Evolutionary conservation across 2,797 vertebrate genomes (phyloP).

Genomic region (Novumbra hubbsi): DNA sequence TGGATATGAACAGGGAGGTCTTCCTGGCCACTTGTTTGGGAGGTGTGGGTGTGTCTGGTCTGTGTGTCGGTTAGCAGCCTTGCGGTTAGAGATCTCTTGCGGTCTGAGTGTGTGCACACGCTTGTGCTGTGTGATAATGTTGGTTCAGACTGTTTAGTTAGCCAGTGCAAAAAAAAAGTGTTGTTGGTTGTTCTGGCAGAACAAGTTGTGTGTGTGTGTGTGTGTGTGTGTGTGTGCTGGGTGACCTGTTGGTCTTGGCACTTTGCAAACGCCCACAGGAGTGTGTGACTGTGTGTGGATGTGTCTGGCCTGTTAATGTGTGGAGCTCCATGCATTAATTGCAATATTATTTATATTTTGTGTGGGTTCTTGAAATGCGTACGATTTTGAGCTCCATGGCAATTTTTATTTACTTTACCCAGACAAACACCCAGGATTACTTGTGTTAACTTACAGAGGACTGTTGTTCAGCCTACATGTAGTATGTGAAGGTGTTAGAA

Average conservation of each 20-base stretch:
- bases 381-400: no score
- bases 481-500: conserved; percentile 5
- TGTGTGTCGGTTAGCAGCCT: conserved; percentile 6
- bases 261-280: neutral
- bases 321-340: no score
- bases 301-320: neutral
- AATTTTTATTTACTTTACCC: neutral
- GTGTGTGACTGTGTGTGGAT: neutral
- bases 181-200: conserved; percentile 1
- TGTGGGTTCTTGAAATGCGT: no score
- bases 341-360: no score
- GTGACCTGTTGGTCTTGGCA: neutral
- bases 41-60: conserved; percentile 5
- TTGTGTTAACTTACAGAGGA: conserved; percentile 43
- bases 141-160: conserved; percentile 3
- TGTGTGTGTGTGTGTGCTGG: neutral
- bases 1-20: neutral
- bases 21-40: neutral
- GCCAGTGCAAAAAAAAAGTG: neutral
- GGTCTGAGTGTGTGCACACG: neutral
- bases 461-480: conserved; percentile 22
- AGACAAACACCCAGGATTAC: conserved; percentile 32
- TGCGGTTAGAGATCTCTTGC: conserved; percentile 43
- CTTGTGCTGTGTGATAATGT: neutral
- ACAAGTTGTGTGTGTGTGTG: neutral